phyloP scores from a whole-genome alignment of 2,888 invertebrate species.

The Nudaria mundana region DNA sequence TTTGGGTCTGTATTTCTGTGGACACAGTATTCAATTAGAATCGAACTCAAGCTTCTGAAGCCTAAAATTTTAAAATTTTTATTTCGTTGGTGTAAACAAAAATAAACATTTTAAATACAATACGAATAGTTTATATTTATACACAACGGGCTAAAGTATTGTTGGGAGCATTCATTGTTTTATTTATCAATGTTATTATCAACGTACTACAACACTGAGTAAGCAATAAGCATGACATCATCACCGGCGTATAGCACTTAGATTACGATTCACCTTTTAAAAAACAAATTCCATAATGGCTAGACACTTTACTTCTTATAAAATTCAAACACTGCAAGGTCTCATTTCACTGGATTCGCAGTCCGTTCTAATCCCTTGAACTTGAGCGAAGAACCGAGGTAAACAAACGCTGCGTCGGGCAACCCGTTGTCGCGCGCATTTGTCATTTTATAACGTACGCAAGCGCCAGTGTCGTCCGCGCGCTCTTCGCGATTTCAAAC shows the following conservation, averaged over 20 bases:
- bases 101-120: no score
- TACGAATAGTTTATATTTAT: no score
- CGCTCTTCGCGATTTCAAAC: slow-evolving; percentile 52
- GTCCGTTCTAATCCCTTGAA: slow-evolving; percentile 68
- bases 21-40: no score
- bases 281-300: slow-evolving; percentile 27
- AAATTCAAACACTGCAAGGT: slow-evolving; percentile 26
- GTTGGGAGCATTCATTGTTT: slow-evolving; percentile 1
- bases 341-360: slow-evolving; percentile 35
- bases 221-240: slow-evolving; percentile 29
- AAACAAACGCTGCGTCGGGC: slow-evolving; percentile 57
- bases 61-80: no score
- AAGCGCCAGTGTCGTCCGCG: slow-evolving; percentile 46
- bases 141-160: no score
- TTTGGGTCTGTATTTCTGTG: no score
- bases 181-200: slow-evolving; percentile 8
- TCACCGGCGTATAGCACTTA: slow-evolving; percentile 12
- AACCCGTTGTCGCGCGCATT: slow-evolving; percentile 63
- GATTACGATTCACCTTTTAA: slow-evolving; percentile 7
- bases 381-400: slow-evolving; percentile 61
- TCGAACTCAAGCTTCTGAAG: no score
- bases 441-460: slow-evolving; percentile 69
- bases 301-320: slow-evolving; percentile 21
- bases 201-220: not conserved
- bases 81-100: no score